Evolutionary conservation across 2,113 vertebrate species (phyloP), one percentile per base, ranked within the genome.

Genomic region (Empidonax alnorum): DNA sequence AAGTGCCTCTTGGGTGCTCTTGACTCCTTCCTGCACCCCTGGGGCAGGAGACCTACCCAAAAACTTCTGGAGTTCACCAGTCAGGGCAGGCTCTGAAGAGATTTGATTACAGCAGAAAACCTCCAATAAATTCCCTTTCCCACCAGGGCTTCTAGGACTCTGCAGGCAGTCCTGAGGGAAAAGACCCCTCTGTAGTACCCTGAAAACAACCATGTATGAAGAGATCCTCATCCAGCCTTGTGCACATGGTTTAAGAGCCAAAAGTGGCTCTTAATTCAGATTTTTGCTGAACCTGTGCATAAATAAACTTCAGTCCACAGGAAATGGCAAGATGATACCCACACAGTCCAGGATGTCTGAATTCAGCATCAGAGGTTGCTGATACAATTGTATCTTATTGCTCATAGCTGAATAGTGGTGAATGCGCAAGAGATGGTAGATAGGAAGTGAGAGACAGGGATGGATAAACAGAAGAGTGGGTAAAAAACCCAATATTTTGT

Each of bases 1-100:
- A 1, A 28, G 73, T 39, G 63, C 23, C 58, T 41, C 50, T 49
- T 0, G 0, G 25, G 31, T 24, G 49, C 35, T 58, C 27, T 11
- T 3, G 0, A 53, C 24, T 63, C 76, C 61, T 10, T 84, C 30
- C 44, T 41, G n/a, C 27, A 63, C 20, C 41, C 62, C 58, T 33
- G 66, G n/a, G 61, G 61, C 4, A 17, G 42, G 7, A 77, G 9
- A 62, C 5, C 8, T 30, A 41, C 17, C 63, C 37, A n/a, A 62
- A 78, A 92, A 18, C 37, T 67, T 6, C 65, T 42, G 10, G 39
- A 88, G 18, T 62, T 27, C 41, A 77, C 21, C 0, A 1, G 39
- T 20, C 35, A 42, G 58, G 25, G 13, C 12, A 69, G n/a, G 12
- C 52, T 71, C 76, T 16, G 62, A 23, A 42, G 55, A 42, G 55